phyloP scores from a whole-genome alignment of 2,113 vertebrate genomes.

The Kryptolebias marmoratus region DNA sequence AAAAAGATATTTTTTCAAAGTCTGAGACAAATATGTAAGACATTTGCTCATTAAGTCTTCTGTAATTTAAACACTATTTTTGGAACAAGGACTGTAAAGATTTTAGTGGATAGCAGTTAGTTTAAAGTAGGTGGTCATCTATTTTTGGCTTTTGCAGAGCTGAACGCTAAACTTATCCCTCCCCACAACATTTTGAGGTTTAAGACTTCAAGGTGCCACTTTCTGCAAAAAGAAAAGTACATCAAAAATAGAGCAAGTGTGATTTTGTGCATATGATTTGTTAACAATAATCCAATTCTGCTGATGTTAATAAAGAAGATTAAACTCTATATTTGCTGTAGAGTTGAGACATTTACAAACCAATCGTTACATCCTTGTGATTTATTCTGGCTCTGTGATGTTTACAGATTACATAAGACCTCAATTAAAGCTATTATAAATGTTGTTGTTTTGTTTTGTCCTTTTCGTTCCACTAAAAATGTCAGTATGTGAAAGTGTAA shows the following conservation, averaged over 20 bases:
- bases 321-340: neutral
- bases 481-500: too few species aligned
- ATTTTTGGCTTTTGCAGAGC: slow-evolving; percentile 33
- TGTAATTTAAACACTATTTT: slow-evolving; percentile 57
- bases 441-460: neutral
- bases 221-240: neutral
- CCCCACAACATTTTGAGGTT: neutral
- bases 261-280: slow-evolving; percentile 1
- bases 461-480: too few species aligned
- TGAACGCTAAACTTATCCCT: slow-evolving; percentile 45
- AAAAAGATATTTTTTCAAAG: slow-evolving; percentile 8
- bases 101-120: slow-evolving; percentile 33
- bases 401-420: neutral
- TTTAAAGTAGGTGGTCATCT: slow-evolving; percentile 54
- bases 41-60: slow-evolving; percentile 55
- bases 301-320: neutral
- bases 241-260: neutral
- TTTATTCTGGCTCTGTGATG: slow-evolving; percentile 2
- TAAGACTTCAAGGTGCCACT: slow-evolving; percentile 6
- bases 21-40: slow-evolving; percentile 9
- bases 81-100: slow-evolving; percentile 26
- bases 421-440: neutral
- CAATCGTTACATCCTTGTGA: neutral
- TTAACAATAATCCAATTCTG: slow-evolving; percentile 3
- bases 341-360: neutral